Evolutionary conservation across 2,113 vertebrate species (phyloP), one percentile per base, ranked within the genome.

Genomic region (Ceyx margarethae): DNA sequence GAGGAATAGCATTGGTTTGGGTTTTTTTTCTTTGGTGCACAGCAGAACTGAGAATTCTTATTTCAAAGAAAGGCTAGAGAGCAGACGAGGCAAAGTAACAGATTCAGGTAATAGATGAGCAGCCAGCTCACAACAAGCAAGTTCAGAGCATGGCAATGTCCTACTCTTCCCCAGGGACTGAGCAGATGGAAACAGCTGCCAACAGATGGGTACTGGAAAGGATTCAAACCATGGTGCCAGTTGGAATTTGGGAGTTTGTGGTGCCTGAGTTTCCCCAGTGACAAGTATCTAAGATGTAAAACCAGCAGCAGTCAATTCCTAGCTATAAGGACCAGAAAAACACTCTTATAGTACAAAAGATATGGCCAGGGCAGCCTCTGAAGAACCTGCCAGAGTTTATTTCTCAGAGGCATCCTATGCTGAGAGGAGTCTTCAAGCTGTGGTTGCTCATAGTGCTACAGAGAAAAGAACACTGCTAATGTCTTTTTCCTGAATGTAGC

Each of bases 101-200:
- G 67, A 82, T 48, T 87, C 4, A 35, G 84, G 91, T 85, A 79
- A 76, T 93, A 90, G 85, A 86, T 1, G 76, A 94, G 88, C 76
- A 90, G 77, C 40, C 50, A 46, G 60, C 68, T 95, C 60, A 58
- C 67, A 87, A 76, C 67, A 80, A 91, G 83, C 8, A 8, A 86
- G 77, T 86, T 90, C 80, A 76, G 73, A 61, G 73, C 3, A 0
- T 94, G 89, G 87, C 79, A 77, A 78, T 65, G 72, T 82, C 62
- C 79, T 83, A 69, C 58, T 76, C 45, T 69, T 91, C 95, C 82
- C 80, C 18, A 43, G 81, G 77, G 87, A 81, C 73, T 1, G 1
- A 84, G 62, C 82, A 87, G 87, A 82, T 73, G 86, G 91, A 54
- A 88, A 56, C 54, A 88, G 64, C 77, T 94, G 90, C 90, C 78